Conservation (phyloP, 2,888 invertebrate genomes). For the Agriopis leucophaearia region DNA sequence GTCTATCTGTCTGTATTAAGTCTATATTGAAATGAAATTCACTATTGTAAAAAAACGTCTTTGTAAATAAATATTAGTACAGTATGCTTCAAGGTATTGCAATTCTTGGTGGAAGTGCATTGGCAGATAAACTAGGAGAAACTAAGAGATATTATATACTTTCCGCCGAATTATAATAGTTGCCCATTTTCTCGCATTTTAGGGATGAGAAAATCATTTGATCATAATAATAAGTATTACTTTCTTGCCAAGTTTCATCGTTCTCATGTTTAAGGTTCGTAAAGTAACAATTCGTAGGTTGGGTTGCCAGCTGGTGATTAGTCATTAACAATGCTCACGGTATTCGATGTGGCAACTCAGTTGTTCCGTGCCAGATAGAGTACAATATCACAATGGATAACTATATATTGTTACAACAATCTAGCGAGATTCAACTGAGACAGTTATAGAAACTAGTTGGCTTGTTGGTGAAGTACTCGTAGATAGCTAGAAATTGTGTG, state of each 20-base stretch:
- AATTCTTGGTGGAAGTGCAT: too few species aligned
- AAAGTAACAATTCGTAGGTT: conserved; percentile 11
- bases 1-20: too few species aligned
- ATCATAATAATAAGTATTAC: not conserved
- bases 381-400: conserved; percentile 44
- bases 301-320: conserved; percentile 33
- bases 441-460: conserved; percentile 9
- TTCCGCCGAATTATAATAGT: too few species aligned
- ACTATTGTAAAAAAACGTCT: too few species aligned
- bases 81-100: too few species aligned
- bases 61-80: too few species aligned
- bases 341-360: conserved; percentile 47
- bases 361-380: conserved; percentile 42
- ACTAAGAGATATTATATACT: too few species aligned
- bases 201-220: too few species aligned
- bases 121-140: too few species aligned
- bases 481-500: not conserved
- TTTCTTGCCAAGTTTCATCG: not conserved
- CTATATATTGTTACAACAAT: conserved; percentile 41
- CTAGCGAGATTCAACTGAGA: conserved; percentile 15
- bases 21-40: too few species aligned
- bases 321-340: conserved; percentile 39
- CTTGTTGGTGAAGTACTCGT: conserved; percentile 7
- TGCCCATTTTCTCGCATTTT: too few species aligned
- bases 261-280: not conserved